Base-by-base conservation (phyloP, 2,113 vertebrate species). In the Tinamus guttatus region DNA sequence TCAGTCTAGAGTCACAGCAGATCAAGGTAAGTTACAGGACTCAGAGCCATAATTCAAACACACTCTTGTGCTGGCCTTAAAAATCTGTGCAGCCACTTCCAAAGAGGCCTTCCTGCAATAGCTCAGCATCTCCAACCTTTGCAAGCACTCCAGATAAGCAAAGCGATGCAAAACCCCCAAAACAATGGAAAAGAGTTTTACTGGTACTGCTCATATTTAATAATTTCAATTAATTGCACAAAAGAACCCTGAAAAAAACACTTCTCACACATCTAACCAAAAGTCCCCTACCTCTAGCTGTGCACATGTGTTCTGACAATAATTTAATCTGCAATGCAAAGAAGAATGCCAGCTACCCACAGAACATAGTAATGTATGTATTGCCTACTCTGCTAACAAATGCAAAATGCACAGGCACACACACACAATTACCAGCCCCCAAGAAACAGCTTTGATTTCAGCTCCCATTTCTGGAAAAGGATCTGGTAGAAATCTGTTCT, bases 1-100 rank as follows among this genome's bases (percentile, higher is more conserved):
- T 67, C 86, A 80, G 41, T 18, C 45, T 32, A 28, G 0, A 0
- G 17, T 38, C 6, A 2, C 2, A 17, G 45, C 16, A 49, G n/a
- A 67, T 54, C 21, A 45, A 41, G 41, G 38, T 8, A 51, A 45
- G 7, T 38, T 47, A 80, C 11, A 77, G 54, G 40, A 32, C 41
- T 83, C 43, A 43, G 51, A 84, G 25, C 11, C 30, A 38, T n/a
- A 27, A 13, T 30, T 27, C 58, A 15, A 83, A 77, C 52, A 2
- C 40, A 49, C 2, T 28, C 21, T 22, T 78, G 21, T 77, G 82
- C 25, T 58, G 6, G 14, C 65, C 34, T 69, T 65, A 83, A 88
- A 77, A 77, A 86, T 63, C 36, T 17, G 9, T 5, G 2, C 11
- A 75, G 27, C 10, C 36, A 59, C 56, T 84, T 86, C 73, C 71